Base-by-base conservation (phyloP, 2,797 vertebrate genomes). In the Arnoldichthys spilopterus region DNA sequence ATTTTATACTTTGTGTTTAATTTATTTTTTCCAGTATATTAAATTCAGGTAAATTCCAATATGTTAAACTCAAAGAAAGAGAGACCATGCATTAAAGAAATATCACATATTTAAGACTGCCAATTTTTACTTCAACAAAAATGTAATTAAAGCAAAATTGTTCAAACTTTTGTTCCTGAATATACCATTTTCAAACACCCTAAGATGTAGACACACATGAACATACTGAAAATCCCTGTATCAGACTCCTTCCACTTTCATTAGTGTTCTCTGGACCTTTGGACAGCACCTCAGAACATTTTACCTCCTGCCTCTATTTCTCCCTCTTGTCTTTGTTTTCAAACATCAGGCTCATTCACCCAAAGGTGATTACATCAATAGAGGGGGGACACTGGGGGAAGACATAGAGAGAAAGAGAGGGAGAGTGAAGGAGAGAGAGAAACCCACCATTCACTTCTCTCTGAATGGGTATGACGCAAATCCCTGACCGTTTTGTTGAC, bases 401-500 rank as follows among this genome's bases (percentile, higher is more conserved):
- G 61, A 69, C 59, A 71, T 24, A 66, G 16, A 63, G 54, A 79
- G 69, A 71, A 56, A 61, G 45, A 62, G 63, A 68, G 40, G 54
- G 53, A 62, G 26, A 51, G 56, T 58, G 61, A 62, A 22, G 75
- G 43, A 56, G 69, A 78, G 70, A 32, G 53, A 51, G 69, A 84
- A 74, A 68, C 40, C 64, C 26, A 72, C 67, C 73, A 84, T 83
- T 86, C 72, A 85, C 51, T 51, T 26, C 59, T 37, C 16, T 22
- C 26, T 86, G 83, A 86, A 86, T 84, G 70, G 80, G 49, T 76
- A 76, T 86, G 85, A 86, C 83, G 85, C 78, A 87, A 72, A 82
- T 85, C 66, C 77, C 53, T 73, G 82, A 73, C 73, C 68, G 68
- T 32, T 82, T 71, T 54, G 22, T 62, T 82, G 79, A 40, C 62